A percentile compares a stretch with the other conserved stretches of the same genome.
Conservation (phyloP, 2,888 invertebrate genomes). For the Hofmannophila pseudospretella region DNA sequence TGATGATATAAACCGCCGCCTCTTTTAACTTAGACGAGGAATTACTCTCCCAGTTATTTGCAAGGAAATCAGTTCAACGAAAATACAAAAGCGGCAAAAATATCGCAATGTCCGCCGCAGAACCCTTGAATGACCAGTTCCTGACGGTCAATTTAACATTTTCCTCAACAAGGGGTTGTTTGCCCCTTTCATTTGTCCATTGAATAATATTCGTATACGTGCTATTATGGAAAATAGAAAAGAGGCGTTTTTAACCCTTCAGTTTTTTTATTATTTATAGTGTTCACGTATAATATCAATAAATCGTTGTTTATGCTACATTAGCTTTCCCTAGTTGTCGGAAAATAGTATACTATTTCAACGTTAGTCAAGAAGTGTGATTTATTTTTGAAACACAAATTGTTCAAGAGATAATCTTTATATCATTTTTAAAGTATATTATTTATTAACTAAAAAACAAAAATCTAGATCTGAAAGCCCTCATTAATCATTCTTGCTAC, state of each 20-base stretch:
- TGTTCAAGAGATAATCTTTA: no score
- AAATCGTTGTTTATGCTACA: slow-evolving; percentile 63
- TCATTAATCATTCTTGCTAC: slow-evolving; percentile 53
- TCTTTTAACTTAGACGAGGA: slow-evolving; percentile 21
- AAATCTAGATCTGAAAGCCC: not conserved
- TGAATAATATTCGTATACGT: slow-evolving; percentile 44
- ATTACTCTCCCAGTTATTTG: slow-evolving; percentile 42
- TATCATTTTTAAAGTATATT: no score
- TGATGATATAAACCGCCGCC: no score
- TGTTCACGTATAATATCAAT: slow-evolving; percentile 52
- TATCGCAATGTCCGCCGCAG: slow-evolving; percentile 65
- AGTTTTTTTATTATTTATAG: slow-evolving; percentile 60
- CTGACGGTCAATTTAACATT: slow-evolving; percentile 60
- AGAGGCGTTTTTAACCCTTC: slow-evolving; percentile 59
- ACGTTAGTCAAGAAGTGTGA: no score
- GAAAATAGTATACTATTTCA: no score
- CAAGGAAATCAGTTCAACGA: slow-evolving; percentile 65
- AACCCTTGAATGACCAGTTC: slow-evolving; percentile 55
- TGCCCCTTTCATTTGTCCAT: slow-evolving; percentile 55
- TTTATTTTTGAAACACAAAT: no score
- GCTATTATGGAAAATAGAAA: slow-evolving; percentile 54
- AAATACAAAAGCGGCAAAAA: slow-evolving; percentile 65
- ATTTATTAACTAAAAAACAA: no score
- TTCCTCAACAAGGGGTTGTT: slow-evolving; percentile 29
- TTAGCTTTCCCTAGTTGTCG: slow-evolving; percentile 41